Evolutionary conservation across 2,888 invertebrate species (phyloP), one percentile per base, ranked within the genome.

Genomic region (Hybos culiciformis): DNA sequence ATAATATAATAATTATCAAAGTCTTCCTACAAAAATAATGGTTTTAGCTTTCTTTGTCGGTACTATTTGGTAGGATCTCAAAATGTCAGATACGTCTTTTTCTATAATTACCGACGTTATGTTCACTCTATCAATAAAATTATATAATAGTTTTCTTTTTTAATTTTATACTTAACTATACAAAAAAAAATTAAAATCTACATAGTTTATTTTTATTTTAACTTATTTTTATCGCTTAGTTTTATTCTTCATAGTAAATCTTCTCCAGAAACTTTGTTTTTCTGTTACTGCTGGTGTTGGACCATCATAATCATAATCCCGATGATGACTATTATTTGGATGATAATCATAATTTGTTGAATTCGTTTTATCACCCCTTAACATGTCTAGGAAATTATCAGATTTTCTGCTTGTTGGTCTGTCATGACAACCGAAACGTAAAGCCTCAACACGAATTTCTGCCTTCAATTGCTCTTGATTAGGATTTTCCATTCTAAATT

Each of bases 161-260:
- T n/a, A n/a, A n/a, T n/a, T n/a, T n/a, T n/a, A n/a, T n/a, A n/a
- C n/a, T n/a, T n/a, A n/a, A n/a, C n/a, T n/a, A n/a, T n/a, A n/a
- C n/a, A n/a, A n/a, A n/a, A n/a, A n/a, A n/a, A n/a, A n/a, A n/a
- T n/a, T n/a, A n/a, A n/a, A n/a, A n/a, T n/a, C n/a, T n/a, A n/a
- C n/a, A n/a, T 18, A 33, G 5, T 26, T 12, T 7, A 26, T 34
- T 33, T 36, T 12, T 2, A 5, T 36, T 18, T 36, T n/a, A 36
- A 21, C 7, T n/a, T 15, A n/a, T 23, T 42, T 46, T 71, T 75
- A 77, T 71, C 77, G 77, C 63, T 77, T 77, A 54, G 74, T 75
- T 58, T 77, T 76, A 54, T 74, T 77, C 60, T 78, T 78, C 73
- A 78, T 76, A 50, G 78, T 77, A 54, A 78, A 74, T 58, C 78